A percentile compares a stretch with the other conserved stretches of the same genome.
These are phyloP conservation scores for Sorex araneus DNA, from an alignment of 2,113 vertebrate species.

Conservation along the genomic window DNA sequence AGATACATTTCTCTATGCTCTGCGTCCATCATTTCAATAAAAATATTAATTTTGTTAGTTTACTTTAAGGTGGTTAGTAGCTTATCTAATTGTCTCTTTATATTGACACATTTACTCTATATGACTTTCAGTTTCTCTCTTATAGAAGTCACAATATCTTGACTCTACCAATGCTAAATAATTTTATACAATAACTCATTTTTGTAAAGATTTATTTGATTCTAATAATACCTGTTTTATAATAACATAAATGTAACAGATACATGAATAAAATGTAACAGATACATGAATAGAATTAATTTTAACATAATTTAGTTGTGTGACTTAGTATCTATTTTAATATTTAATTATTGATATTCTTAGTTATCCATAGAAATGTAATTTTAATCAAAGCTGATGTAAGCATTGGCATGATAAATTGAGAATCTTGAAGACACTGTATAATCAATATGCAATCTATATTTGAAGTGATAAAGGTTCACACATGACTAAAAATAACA, in stretches of 20 bases:
- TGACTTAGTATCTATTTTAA: neutral
- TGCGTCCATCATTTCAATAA: conserved; percentile 40
- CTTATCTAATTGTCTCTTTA: conserved; percentile 9
- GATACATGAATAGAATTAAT: neutral
- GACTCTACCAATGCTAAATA: neutral
- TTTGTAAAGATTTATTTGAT: neutral
- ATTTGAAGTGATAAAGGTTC: neutral
- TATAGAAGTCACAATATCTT: neutral
- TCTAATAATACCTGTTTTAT: neutral
- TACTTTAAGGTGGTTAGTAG: conserved; percentile 9
- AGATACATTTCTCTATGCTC: conserved; percentile 3
- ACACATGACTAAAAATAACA: neutral
- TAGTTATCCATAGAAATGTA: conserved; percentile 3
- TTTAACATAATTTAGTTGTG: neutral
- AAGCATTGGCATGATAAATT: neutral
- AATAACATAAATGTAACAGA: neutral
- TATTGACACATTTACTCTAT: conserved; percentile 3
- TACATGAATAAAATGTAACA: neutral
- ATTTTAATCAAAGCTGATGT: neutral
- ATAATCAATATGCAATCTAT: neutral
- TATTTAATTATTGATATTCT: conserved; percentile 24
- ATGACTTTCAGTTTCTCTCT: conserved; percentile 20
- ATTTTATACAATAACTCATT: conserved; percentile 21
- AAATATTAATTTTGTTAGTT: conserved; percentile 60
- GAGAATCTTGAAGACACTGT: neutral